Conservation (phyloP, 2,888 invertebrate species). For the Synanthedon andrenaeformis region DNA sequence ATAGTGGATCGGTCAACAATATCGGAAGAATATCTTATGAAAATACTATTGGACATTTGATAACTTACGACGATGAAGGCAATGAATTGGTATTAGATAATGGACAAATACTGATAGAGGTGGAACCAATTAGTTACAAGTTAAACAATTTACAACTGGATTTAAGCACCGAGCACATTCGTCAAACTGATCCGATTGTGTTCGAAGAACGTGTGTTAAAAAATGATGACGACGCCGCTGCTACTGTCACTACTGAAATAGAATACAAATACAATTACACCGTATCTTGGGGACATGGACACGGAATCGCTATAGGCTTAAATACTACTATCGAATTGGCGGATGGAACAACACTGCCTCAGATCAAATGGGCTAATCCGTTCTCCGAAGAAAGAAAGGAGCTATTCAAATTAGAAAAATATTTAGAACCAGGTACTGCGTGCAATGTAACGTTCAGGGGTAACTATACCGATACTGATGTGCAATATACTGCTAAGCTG, state of each 20-base stretch:
- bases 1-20: constrained; percentile 61
- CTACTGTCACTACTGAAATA: constrained; percentile 78
- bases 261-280: constrained; percentile 77
- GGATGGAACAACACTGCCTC: constrained; percentile 68
- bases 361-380: constrained; percentile 79
- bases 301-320: constrained; percentile 78
- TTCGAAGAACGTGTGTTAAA: constrained; percentile 63
- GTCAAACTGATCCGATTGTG: constrained; percentile 57
- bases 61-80: constrained; percentile 74
- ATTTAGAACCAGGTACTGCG: constrained; percentile 81
- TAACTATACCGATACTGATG: constrained; percentile 78
- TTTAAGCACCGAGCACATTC: constrained; percentile 59
- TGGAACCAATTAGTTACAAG: constrained; percentile 83
- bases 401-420: constrained; percentile 72
- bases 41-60: constrained; percentile 76
- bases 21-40: constrained; percentile 79
- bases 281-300: constrained; percentile 84
- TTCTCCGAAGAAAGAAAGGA: constrained; percentile 67
- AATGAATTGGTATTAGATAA: constrained; percentile 68
- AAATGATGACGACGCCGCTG: constrained; percentile 69
- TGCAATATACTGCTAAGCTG: constrained; percentile 79
- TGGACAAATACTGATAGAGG: constrained; percentile 84
- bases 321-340: constrained; percentile 73
- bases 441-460: constrained; percentile 84
- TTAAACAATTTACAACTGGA: constrained; percentile 75